Evolutionary conservation across 2,888 invertebrate species (phyloP), one percentile per base, ranked within the genome.

Genomic region (Hypsopygia costalis): DNA sequence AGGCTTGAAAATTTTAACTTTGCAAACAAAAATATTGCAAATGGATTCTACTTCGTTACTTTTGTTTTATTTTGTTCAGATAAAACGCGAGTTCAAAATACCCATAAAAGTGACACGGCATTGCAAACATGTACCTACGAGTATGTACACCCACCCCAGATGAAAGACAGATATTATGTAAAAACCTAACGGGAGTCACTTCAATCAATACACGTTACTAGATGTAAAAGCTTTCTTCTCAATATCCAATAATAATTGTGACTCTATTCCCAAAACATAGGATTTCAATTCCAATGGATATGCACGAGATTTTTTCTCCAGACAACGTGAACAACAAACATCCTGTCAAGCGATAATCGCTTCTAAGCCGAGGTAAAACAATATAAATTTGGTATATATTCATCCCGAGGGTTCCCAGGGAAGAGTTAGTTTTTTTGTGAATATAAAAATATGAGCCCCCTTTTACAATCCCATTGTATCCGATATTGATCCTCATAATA

Each of bases 401-500:
- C 21, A 40, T 51, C 52, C 47, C 56, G 65, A 74, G 75, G 80
- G 81, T 63, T 43, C 41, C 64, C 54, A 65, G 53, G 73, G 80
- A 85, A 86, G 85, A 83, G 86, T 86, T 85, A 75, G 74, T 80
- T 81, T 76, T 16, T 80, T 86, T 81, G 78, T 83, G 86, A 86
- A 86, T 86, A 85, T 85, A 75, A 87, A 87, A 88, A 88, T 85
- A 83, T 81, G 86, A 83, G 83, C 85, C 87, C 87, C 85, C 80
- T 82, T 86, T 83, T 85, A 86, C 82, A 82, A 82, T 81, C 74
- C 82, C 63, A 86, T 87, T 87, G 83, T 87, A 81, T 78, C 75
- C 79, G 82, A 69, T 87, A 87, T 88, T 87, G 87, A 87, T 83
- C 87, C 81, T 62, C 70, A 69, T 86, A 85, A 85, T 86, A 87